A percentile compares a stretch with the other conserved stretches of the same genome.
Conservation (phyloP, 1,140 invertebrate species). For the Dendroctonus valens region DNA sequence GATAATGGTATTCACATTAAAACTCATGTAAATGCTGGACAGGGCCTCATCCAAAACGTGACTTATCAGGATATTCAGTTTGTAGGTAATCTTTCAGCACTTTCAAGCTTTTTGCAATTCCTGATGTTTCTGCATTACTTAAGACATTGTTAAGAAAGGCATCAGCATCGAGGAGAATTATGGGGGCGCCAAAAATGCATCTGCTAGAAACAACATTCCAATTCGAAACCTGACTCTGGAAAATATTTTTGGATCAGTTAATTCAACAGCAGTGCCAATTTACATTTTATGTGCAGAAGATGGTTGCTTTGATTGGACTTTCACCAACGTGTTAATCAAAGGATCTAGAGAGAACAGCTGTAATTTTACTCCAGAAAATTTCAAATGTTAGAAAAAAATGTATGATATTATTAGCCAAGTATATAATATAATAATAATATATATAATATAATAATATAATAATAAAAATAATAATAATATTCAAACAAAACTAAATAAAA, state of each 20-base stretch:
- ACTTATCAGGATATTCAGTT: constrained; percentile 32
- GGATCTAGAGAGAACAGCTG: background rate
- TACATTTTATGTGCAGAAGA: constrained; percentile 10
- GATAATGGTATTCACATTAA: constrained; percentile 35
- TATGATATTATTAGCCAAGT: no score
- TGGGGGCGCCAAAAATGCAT: background rate
- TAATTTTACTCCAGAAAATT: constrained; percentile 2
- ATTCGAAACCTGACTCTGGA: background rate
- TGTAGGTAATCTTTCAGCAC: constrained; percentile 5
- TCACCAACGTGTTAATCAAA: background rate
- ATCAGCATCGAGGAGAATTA: constrained; percentile 17
- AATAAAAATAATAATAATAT: no score
- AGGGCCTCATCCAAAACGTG: constrained; percentile 23
- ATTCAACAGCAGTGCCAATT: background rate
- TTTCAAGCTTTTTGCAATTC: background rate
- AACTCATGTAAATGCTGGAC: constrained; percentile 22
- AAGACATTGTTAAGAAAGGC: constrained; percentile 6
- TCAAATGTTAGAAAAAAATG: background rate
- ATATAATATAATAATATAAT: no score
- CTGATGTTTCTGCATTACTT: constrained; percentile 3
- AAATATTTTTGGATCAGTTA: background rate
- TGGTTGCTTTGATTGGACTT: constrained; percentile 9
- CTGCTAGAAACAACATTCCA: background rate
- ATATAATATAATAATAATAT: no score
- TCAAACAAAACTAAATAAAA: no score